phyloP scores from a whole-genome alignment of 2,888 invertebrate genomes.

The Agapostemon virescens region DNA sequence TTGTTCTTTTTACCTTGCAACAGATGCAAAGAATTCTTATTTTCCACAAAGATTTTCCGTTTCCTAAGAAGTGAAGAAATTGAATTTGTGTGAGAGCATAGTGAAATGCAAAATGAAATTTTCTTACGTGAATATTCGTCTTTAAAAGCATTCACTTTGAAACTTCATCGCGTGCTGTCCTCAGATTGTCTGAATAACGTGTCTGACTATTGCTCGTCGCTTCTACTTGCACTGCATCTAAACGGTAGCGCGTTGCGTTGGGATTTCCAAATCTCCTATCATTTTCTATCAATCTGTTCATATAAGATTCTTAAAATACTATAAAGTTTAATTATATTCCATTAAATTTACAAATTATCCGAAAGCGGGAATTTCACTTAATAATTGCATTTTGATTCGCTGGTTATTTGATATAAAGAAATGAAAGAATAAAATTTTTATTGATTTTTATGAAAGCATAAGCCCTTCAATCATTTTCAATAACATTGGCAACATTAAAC shows the following conservation, averaged over 20 bases:
- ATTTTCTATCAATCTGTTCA: background rate
- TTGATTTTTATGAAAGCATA: too few species aligned
- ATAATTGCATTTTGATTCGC: too few species aligned
- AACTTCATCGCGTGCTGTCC: background rate
- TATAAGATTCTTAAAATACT: background rate
- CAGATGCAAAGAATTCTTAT: background rate
- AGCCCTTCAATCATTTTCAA: too few species aligned
- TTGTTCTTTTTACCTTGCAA: background rate
- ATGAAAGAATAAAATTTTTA: too few species aligned
- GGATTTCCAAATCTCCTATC: background rate
- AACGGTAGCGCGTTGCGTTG: background rate
- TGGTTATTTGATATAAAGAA: too few species aligned
- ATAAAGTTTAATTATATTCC: background rate
- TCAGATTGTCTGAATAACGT: background rate
- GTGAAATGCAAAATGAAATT: background rate
- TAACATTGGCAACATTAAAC: too few species aligned
- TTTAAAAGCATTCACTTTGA: background rate
- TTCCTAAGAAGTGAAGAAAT: background rate
- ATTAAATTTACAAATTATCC: background rate
- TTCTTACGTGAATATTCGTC: background rate
- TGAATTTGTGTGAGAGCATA: background rate
- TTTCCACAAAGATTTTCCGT: background rate
- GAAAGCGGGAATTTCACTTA: background rate
- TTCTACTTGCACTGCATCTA: background rate
- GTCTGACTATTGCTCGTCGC: background rate